These are phyloP conservation scores for Leptarthrus brevirostris DNA, from an alignment of 2,888 invertebrate genomes.

Conservation along the genomic window DNA sequence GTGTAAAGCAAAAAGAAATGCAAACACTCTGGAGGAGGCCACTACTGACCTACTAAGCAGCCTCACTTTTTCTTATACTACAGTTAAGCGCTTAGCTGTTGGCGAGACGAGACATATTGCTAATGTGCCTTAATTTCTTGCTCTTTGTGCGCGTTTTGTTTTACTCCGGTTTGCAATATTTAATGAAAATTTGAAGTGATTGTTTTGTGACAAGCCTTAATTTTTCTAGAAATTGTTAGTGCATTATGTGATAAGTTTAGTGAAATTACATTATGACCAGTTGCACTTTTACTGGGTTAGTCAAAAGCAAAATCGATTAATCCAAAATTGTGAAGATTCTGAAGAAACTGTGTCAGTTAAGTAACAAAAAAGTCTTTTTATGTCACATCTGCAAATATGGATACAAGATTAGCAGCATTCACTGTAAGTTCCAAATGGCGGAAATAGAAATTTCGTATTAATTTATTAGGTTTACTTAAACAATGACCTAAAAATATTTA, in stretches of 20 bases:
- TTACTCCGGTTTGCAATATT: background rate
- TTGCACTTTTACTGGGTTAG: no score
- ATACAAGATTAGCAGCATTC: conserved; percentile 20
- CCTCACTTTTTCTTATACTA: conserved; percentile 59
- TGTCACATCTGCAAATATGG: conserved; percentile 16
- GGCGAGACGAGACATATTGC: conserved; percentile 56
- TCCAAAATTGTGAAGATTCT: background rate
- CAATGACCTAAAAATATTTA: no score
- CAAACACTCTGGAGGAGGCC: conserved; percentile 57
- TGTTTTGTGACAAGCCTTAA: background rate
- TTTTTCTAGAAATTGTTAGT: no score
- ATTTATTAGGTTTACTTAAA: no score
- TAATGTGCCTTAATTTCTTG: conserved; percentile 51
- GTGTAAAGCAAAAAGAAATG: conserved; percentile 42
- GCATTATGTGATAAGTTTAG: no score
- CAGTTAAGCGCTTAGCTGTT: conserved; percentile 58
- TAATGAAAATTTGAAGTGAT: background rate
- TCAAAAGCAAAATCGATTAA: no score
- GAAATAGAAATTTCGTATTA: no score
- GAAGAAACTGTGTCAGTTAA: background rate
- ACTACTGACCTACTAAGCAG: conserved; percentile 66
- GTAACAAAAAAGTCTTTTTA: background rate
- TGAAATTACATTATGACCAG: no score
- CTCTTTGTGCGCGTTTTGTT: conserved; percentile 39
- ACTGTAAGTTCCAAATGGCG: no score